Evolutionary conservation across 2,888 invertebrate species (phyloP), one percentile per base, ranked within the genome.

Genomic region (Agonopterix subpropinquella): DNA sequence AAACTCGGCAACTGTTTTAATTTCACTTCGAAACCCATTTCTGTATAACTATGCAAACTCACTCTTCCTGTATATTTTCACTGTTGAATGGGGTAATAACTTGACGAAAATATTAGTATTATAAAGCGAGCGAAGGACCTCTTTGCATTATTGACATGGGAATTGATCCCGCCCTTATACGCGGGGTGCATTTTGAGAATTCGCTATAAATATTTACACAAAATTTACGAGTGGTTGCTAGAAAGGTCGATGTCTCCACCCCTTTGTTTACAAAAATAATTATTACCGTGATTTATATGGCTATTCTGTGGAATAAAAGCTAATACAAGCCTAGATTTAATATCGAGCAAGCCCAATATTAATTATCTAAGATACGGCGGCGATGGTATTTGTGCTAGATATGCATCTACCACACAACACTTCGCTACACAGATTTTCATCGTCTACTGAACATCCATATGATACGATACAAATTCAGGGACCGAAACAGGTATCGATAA

Each of bases 1-100:
- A 58, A 62, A 47, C 60, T 59, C 54, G 52, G 53, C 51, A 53
- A 64, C 62, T 56, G 56, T 68, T 69, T 65, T 67, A 67, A 70
- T 70, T 66, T 65, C 54, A 60, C 62, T 64, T 61, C 58, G 49
- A 61, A 62, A 62, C 55, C 59, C 59, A 56, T 64, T 62, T 63
- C 55, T 57, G 47, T 36, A 39, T 39, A n/a, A 39, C 39, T 39
- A n/a, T 44, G 44, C 18, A 10, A 28, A n/a, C 39, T 39, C 11
- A 11, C 13, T 42, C 13, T 10, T 39, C 11, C 39, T 11, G 7
- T 42, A 42, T 42, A 15, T 45, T 45, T 49, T 18, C 11, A 36
- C 43, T 10, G 8, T 36, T 36, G 36, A 42, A 35, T 11, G 11
- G 18, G 8, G 28, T 18, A 49, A 43, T 43, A 46, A 46, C 28